phyloP scores from a whole-genome alignment of 2,888 invertebrate species.

The Prosopocoilus inquinatus region DNA sequence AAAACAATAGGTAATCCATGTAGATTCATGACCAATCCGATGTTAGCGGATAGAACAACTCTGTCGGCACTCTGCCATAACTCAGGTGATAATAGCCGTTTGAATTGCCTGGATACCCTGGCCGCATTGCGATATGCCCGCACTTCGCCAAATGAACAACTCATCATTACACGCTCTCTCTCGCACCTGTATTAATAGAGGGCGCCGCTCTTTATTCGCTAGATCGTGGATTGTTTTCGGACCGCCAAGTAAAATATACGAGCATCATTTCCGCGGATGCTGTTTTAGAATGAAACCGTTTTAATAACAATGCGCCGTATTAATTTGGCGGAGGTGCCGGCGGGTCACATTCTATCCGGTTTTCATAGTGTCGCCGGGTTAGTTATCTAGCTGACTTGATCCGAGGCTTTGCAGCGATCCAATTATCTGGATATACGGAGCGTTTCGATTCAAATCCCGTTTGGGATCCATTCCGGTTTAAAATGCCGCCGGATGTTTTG shows the following conservation, averaged over 20 bases:
- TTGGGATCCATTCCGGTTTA: slow-evolving; percentile 42
- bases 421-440: slow-evolving; percentile 51
- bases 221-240: slow-evolving; percentile 47
- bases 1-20: slow-evolving; percentile 41
- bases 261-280: slow-evolving; percentile 40
- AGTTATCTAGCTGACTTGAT: slow-evolving; percentile 50
- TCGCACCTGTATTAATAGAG: slow-evolving; percentile 32
- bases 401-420: slow-evolving; percentile 50
- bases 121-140: slow-evolving; percentile 49
- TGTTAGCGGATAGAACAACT: slow-evolving; percentile 47
- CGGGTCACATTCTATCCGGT: slow-evolving; percentile 41
- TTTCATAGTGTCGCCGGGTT: slow-evolving; percentile 44
- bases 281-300: slow-evolving; percentile 39
- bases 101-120: slow-evolving; percentile 43
- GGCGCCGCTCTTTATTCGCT: slow-evolving; percentile 31
- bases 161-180: slow-evolving; percentile 43
- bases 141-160: slow-evolving; percentile 50
- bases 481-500: slow-evolving; percentile 23
- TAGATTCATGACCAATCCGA: slow-evolving; percentile 46
- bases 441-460: slow-evolving; percentile 48
- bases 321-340: slow-evolving; percentile 21
- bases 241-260: slow-evolving; percentile 44
- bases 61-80: slow-evolving; percentile 50
- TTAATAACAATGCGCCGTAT: slow-evolving; percentile 28
- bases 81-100: slow-evolving; percentile 51